Evolutionary conservation across 2,113 vertebrate genomes (phyloP), one percentile per base, ranked within the genome.

Genomic region (Eolophus roseicapilla): DNA sequence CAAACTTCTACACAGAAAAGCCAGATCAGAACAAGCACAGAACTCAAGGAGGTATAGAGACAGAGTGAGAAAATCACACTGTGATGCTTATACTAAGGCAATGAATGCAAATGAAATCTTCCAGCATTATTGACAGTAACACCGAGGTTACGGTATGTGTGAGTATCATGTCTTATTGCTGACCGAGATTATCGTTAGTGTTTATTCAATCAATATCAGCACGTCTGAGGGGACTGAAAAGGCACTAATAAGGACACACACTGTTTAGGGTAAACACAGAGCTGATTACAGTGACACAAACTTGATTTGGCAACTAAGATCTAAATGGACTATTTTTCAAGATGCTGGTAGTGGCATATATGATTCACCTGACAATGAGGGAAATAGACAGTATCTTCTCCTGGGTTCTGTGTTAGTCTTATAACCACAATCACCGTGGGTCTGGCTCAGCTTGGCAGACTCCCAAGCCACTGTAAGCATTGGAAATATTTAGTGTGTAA

Each of bases 181-280:
- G 44, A 93, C 44, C 47, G 21, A 93, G 92, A 95, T 95, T 87
- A 86, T 94, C 1, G 4, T 55, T 91, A 9, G 1, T 95, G 88
- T 91, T 95, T 91, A 93, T 88, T 88, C 88, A 96, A 83, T 94
- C 96, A 92, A 94, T 86, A 96, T 10, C 86, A 89, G 64, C n/a
- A 5, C 3, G 65, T 87, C 82, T 95, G 90, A 91, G 88, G 91
- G 80, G 85, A 90, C 63, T 90, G 83, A 63, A 71, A 94, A 97
- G 57, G 53, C 89, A 74, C 91, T 88, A 97, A 93, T 89, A 96
- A 92, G 91, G 95, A 95, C 68, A 89, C 78, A 91, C 60, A 64
- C n/a, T 86, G 85, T 81, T 95, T 93, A 84, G 82, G 57, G 62
- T 91, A 91, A 96, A 93, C 91, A 92, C 67, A 86, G 71, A 81